Conservation (phyloP, 2,797 vertebrate species). For the Sebastes hopkinsi region DNA sequence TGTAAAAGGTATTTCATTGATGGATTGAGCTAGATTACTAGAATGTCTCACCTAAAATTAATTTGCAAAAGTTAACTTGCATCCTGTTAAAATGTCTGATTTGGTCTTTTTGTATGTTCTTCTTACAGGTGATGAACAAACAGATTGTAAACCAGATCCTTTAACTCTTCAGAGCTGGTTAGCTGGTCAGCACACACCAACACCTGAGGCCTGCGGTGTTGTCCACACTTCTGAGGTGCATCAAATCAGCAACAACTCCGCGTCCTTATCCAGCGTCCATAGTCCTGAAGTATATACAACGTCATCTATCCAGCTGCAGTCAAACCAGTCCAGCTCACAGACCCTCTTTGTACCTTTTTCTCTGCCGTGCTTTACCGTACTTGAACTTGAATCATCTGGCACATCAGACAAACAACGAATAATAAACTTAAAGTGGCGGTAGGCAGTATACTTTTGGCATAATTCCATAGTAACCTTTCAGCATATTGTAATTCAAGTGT, state of each 20-base stretch:
- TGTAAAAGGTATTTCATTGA: neutral
- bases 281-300: neutral
- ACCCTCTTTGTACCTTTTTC: neutral
- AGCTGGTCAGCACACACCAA: neutral
- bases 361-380: neutral
- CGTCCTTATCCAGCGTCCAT: neutral
- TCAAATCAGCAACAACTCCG: neutral
- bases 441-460: too few relatives aligned
- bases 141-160: slow-evolving; percentile 4
- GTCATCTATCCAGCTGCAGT: neutral
- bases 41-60: neutral
- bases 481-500: too few relatives aligned
- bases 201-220: neutral
- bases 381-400: neutral
- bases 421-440: too few relatives aligned
- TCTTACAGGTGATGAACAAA: slow-evolving; percentile 2
- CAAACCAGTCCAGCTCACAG: neutral
- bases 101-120: neutral
- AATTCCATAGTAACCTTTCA: too few relatives aligned
- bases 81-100: neutral
- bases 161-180: neutral
- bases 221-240: slow-evolving; percentile 2
- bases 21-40: neutral
- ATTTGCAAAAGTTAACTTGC: neutral
- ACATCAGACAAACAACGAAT: neutral